Percentiles rank a stretch among this genome's conserved stretches.
phyloP scores from a whole-genome alignment of 1,140 invertebrate genomes.

The Pogonomyrmex californicus region DNA sequence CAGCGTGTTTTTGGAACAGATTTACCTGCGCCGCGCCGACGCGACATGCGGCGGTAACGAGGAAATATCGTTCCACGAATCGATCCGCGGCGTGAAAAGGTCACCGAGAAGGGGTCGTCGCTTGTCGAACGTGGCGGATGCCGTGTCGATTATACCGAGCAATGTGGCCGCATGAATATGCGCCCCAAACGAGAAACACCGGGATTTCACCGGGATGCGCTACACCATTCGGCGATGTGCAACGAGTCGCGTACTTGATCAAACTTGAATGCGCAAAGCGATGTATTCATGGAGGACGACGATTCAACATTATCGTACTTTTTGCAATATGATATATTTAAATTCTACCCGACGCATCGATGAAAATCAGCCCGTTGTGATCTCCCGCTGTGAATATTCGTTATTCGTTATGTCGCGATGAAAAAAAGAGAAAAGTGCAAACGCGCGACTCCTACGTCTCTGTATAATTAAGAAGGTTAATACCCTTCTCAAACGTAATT shows the following conservation, averaged over 20 bases:
- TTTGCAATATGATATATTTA: neutral
- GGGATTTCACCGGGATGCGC: constrained; percentile 31
- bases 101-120: constrained; percentile 73
- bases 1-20: constrained; percentile 63
- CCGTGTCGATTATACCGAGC: constrained; percentile 63
- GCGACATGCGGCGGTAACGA: constrained; percentile 69
- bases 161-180: constrained; percentile 65
- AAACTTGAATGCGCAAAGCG: constrained; percentile 42
- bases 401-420: neutral
- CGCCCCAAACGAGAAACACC: constrained; percentile 52
- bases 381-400: neutral
- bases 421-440: neutral
- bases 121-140: constrained; percentile 71
- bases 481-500: neutral
- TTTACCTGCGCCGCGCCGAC: constrained; percentile 60
- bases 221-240: constrained; percentile 2
- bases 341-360: constrained; percentile 2
- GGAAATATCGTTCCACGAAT: constrained; percentile 77
- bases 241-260: constrained; percentile 47
- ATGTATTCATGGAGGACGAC: neutral
- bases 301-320: neutral
- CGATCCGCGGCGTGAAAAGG: constrained; percentile 74
- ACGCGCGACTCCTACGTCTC: neutral
- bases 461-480: neutral
- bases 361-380: neutral